Evolutionary conservation across 2,888 invertebrate species (phyloP).

Genomic region (Drosophila dives): DNA sequence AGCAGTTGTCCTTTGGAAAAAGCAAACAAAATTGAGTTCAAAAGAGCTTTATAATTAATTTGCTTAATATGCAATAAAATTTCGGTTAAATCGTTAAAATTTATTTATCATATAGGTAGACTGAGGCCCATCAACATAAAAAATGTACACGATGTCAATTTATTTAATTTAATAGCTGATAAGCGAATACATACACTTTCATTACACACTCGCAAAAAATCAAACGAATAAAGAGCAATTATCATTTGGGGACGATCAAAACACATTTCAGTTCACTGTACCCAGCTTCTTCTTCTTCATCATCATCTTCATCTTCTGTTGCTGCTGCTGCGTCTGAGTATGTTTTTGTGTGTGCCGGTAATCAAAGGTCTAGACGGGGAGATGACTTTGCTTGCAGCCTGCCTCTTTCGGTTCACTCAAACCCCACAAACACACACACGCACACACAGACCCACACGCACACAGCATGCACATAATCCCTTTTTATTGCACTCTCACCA

Average conservation of each 20-base stretch:
- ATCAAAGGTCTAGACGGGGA: conserved; percentile 75
- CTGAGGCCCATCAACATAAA: background rate
- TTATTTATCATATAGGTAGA: conserved; percentile 1
- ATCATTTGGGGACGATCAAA: conserved; percentile 39
- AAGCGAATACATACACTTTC: conserved; percentile 42
- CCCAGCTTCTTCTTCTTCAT: conserved; percentile 29
- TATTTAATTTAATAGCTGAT: conserved; percentile 44
- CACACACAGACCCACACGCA: conserved; percentile 25
- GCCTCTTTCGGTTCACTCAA: conserved; percentile 60
- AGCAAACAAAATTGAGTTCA: background rate
- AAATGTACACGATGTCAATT: background rate
- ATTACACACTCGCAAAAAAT: conserved; percentile 24
- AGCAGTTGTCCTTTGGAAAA: background rate
- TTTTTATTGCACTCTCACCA: conserved; percentile 70
- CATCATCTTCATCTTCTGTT: conserved; percentile 1
- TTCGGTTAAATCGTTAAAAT: conserved; percentile 4
- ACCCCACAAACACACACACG: conserved; percentile 11
- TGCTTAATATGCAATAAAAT: background rate
- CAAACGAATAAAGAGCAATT: conserved; percentile 45
- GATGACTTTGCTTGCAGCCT: conserved; percentile 66
- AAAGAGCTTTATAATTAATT: background rate
- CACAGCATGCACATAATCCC: conserved; percentile 61
- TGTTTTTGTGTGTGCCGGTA: conserved; percentile 57
- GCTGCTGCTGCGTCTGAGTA: conserved; percentile 44
- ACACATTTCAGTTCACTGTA: conserved; percentile 43